phyloP scores from a whole-genome alignment of 2,888 invertebrate species.

The Andrena praecox region DNA sequence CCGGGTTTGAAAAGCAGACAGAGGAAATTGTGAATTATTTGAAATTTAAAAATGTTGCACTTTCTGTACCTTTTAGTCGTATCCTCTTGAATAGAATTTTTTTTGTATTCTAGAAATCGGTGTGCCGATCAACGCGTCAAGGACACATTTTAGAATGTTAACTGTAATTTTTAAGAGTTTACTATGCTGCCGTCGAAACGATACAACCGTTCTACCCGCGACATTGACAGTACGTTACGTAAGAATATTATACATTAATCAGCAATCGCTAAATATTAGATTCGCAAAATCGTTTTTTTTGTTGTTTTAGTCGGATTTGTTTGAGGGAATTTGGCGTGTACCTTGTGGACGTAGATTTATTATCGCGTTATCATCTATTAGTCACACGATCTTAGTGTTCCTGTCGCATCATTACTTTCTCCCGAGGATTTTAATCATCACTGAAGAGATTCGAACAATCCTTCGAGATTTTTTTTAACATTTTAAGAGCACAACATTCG shows the following conservation, averaged over 20 bases:
- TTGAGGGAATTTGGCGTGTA: slow-evolving; percentile 29
- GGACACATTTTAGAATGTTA: slow-evolving; percentile 46
- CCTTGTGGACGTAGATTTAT: slow-evolving; percentile 19
- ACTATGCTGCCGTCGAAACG: slow-evolving; percentile 31
- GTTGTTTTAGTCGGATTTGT: slow-evolving; percentile 22
- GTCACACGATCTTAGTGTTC: slow-evolving; percentile 1
- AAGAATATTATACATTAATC: slow-evolving; percentile 43
- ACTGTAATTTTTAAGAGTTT: slow-evolving; percentile 54
- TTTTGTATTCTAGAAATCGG: neutral
- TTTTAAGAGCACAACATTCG: neutral
- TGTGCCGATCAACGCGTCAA: slow-evolving; percentile 22
- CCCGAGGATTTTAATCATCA: neutral
- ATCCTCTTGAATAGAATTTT: neutral
- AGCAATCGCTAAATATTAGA: slow-evolving; percentile 41
- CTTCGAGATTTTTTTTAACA: slow-evolving; percentile 12
- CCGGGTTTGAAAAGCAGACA: neutral
- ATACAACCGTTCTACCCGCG: slow-evolving; percentile 30
- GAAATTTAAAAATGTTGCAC: neutral
- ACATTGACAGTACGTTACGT: slow-evolving; percentile 45
- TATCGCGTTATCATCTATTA: slow-evolving; percentile 18
- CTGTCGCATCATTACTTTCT: neutral
- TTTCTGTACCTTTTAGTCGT: neutral
- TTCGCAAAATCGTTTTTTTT: slow-evolving; percentile 36
- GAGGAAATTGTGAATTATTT: neutral
- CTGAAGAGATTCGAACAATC: neutral